Base-by-base conservation (phyloP, 2,113 vertebrate genomes). In the Columbina picui region DNA sequence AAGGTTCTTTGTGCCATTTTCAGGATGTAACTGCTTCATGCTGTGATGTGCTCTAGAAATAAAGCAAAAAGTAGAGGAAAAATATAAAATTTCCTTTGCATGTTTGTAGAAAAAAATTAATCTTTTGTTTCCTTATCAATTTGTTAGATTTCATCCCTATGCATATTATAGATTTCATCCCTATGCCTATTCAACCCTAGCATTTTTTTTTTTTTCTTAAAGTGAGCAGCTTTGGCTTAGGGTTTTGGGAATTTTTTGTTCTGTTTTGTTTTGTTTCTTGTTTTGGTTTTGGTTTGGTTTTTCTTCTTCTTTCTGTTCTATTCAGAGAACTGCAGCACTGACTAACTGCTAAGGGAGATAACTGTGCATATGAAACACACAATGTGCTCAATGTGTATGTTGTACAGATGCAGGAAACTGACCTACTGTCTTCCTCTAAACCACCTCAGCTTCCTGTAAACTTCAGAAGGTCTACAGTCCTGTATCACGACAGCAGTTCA, bases 1-100 rank as follows among this genome's bases (percentile, higher is more conserved):
- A 63, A 84, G 73, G 79, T 89, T 94, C 81, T 95, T 88, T 93
- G 77, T 95, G 61, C 32, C 68, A 45, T 96, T 97, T 96, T 67
- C 67, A 87, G 70, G 52, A 38, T 47, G 55, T 71, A 89, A 50
- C 23, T 79, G 45, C 69, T 94, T 96, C 87, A 94, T 75, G 74
- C 61, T 88, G 89, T 89, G 69, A 92, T 84, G 30, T 69, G 70
- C 50, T 85, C 61, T 78, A 88, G 71, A 97, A 97, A 96, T 41
- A 96, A 94, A 86, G 13, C n/a, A 64, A 83, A 38, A 78, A 76
- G 15, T 78, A 19, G 12, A 71, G 14, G 17, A 67, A 53, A 83
- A 78, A 47, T 8, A 65, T 9, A 13, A 82, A 56, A 63, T 49
- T 65, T 84, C 27, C 29, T 52, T 88, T 71, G 3, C 25, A n/a